Base-by-base conservation (phyloP, 1,140 invertebrate species). In the Drosophila kurseongensis region DNA sequence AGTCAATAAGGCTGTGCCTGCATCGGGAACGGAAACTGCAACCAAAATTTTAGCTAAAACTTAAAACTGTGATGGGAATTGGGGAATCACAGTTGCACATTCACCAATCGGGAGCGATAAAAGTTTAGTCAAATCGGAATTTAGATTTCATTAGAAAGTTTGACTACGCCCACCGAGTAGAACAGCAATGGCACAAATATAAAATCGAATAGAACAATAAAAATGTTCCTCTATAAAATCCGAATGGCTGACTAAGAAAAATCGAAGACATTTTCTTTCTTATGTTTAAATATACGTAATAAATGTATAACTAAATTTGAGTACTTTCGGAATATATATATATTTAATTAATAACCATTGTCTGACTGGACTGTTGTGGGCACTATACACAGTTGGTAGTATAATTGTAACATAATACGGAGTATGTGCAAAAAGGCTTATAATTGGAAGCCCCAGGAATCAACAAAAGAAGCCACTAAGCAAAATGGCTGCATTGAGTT, bases 91-190 rank as follows among this genome's bases (percentile, higher is more conserved):
- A 73, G 68, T 48, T 58, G 54, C 47, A 74, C 74, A 76, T 76
- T 76, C 62, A 60, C 73, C 58, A 8, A 47, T 42, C 57, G 36
- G 35, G 55, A 54, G 59, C 57, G 55, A 69, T 68, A 71, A 78
- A 77, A 62, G 55, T 59, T 78, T 60, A 71, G 75, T 72, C 52
- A 71, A 78, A 60, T 72, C 38, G 45, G 40, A 81, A 63, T 83
- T 50, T 42, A 75, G 65, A 75, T 75, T 82, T 78, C 44, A 75
- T 60, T 72, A 76, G 77, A 80, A 80, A 80, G 78, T 72, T 71
- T 14, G 38, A 18, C 52, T 66, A 52, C 68, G 57, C 69, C 68
- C 72, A 63, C 71, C n/a, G 35, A 18, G 8, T 1, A 41, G 16
- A 50, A 27, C 29, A 65, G 35, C n/a, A 27, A 35, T 5, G 13